Percentiles rank a stretch among this genome's conserved stretches.
Evolutionary conservation across 2,113 vertebrate genomes (phyloP).

Genomic region (Sylvia atricapilla): DNA sequence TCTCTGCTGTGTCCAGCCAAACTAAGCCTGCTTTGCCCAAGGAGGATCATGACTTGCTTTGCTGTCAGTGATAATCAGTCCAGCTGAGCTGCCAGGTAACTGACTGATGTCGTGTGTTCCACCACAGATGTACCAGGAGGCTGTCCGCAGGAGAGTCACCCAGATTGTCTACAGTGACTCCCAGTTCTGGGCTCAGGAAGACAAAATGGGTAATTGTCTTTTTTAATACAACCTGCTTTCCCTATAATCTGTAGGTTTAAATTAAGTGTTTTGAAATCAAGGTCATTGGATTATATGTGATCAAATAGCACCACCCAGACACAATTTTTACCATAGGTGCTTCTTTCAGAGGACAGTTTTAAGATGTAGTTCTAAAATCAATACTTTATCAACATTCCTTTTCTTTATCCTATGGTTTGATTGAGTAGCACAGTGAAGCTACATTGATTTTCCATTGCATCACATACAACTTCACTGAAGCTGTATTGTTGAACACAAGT

Average conservation of each 20-base stretch:
- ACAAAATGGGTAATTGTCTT: slow-evolving; percentile 68
- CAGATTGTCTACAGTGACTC: slow-evolving; percentile 82
- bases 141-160: slow-evolving; percentile 82
- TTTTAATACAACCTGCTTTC: neutral
- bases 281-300: neutral
- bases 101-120: neutral
- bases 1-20: neutral
- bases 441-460: neutral
- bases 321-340: neutral
- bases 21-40: neutral
- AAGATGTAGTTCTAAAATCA: neutral
- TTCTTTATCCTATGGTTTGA: neutral
- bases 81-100: neutral
- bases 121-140: slow-evolving; percentile 84
- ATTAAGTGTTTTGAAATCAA: neutral
- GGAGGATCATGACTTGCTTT: neutral
- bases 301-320: neutral
- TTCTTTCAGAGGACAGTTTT: neutral
- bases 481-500: neutral
- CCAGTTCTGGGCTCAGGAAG: slow-evolving; percentile 69
- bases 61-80: neutral
- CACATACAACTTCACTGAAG: neutral
- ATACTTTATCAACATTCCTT: neutral
- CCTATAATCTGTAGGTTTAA: neutral
- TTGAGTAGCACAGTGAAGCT: neutral